Evolutionary conservation across 2,113 vertebrate genomes (phyloP).

Genomic region (Megaptera novaeangliae): DNA sequence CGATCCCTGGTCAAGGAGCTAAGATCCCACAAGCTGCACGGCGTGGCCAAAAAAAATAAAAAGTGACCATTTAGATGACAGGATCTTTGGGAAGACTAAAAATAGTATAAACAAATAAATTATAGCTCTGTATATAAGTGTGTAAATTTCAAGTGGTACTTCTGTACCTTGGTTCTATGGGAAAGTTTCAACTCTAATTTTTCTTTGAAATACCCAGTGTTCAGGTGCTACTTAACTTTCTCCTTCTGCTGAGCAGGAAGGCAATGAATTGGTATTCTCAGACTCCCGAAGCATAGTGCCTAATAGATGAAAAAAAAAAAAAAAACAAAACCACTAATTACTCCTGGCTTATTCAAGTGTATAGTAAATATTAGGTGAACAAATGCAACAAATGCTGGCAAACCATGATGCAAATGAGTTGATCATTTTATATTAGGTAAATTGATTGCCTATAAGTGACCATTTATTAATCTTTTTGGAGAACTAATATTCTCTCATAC

Average conservation of each 20-base stretch:
- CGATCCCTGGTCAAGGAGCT: too few species aligned
- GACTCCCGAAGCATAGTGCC: not conserved
- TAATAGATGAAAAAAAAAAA: not conserved
- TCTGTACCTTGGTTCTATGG: not conserved
- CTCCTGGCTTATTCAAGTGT: not conserved
- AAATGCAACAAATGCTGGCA: not conserved
- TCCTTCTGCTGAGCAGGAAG: not conserved
- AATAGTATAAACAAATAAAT: not conserved
- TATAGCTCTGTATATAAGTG: not conserved
- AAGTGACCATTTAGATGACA: not conserved
- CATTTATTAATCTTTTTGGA: not conserved
- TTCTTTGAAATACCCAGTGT: not conserved
- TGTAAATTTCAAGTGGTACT: not conserved
- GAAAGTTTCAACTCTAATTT: not conserved
- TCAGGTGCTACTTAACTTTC: not conserved
- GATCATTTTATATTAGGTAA: not conserved
- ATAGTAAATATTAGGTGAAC: not conserved
- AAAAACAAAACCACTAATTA: not conserved
- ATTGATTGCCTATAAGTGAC: not conserved
- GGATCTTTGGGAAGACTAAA: constrained; percentile 4
- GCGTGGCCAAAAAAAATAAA: too few species aligned
- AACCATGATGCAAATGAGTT: not conserved
- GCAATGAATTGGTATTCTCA: not conserved
- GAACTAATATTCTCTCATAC: not conserved
- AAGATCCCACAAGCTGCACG: too few species aligned